Base-by-base conservation (phyloP, 2,797 vertebrate species). In the Rhadinocentrus ornatus region DNA sequence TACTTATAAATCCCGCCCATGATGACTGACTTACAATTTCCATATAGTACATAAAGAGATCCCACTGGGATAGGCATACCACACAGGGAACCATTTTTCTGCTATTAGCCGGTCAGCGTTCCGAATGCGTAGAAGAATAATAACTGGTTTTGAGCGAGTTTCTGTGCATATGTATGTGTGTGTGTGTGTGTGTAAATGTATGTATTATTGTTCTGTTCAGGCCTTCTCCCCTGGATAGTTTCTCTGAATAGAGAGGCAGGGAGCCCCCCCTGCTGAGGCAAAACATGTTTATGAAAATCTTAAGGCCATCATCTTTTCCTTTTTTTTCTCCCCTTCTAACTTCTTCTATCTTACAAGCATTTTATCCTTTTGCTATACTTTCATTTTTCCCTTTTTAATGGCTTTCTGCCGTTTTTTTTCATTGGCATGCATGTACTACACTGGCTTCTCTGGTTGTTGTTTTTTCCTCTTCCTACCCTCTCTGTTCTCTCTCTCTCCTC, bases 161-260 rank as follows among this genome's bases (percentile, higher is more conserved):
- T 66, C 31, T 20, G 46, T n/a, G 29, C 31, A 59, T 66, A 9
- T 63, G 18, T 46, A 54, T 81, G 54, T 71, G 58, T 53, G 24
- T 41, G n/a, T 63, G 44, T 55, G 35, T 63, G 44, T 72, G 39
- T 69, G 34, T 44, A 24, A 76, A 55, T 54, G 59, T 11, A 9
- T 66, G 48, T 54, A 75, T 81, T 83, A 88, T 89, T 71, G 75
- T 89, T 86, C 62, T 41, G 13, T 69, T 73, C 68, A 61, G 68
- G 59, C 66, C 35, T 69, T 67, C 77, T 73, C 58, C 29, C 41
- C 59, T 73, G 63, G 73, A 58, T 62, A 29, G 71, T 46, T 77
- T 77, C 72, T 73, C 78, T 66, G 72, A 44, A 70, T 64, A 57
- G 56, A 62, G 31, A 73, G 15, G 69, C 31, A 35, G 57, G 29